phyloP scores from a whole-genome alignment of 1,140 invertebrate genomes.

The Trachymyrmex septentrionalis region DNA sequence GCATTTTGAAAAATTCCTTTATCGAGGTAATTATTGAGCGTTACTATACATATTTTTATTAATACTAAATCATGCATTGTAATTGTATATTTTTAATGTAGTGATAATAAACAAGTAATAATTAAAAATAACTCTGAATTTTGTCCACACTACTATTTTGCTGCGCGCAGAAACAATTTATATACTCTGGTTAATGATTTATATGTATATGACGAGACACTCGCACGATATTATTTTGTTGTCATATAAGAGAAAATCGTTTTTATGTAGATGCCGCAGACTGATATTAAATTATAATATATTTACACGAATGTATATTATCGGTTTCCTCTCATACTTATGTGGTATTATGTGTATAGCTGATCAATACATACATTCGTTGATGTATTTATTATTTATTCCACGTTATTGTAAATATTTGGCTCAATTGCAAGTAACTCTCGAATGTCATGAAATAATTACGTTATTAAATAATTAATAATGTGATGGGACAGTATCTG shows the following conservation, averaged over 20 bases:
- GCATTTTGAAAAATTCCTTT: not conserved
- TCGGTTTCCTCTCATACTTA: constrained; percentile 19
- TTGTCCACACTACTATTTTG: not conserved
- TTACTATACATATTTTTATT: not conserved
- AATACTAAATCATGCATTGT: not conserved
- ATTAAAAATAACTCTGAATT: constrained; percentile 18
- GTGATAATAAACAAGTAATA: not conserved
- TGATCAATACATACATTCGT: constrained; percentile 26
- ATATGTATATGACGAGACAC: not conserved
- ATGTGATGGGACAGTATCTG: constrained; percentile 8
- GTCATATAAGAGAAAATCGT: constrained; percentile 39
- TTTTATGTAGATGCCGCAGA: constrained; percentile 4
- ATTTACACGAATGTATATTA: constrained; percentile 39
- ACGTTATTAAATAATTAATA: constrained; percentile 31
- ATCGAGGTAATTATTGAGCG: not conserved
- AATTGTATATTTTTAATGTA: constrained; percentile 27
- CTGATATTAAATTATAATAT: constrained; percentile 34
- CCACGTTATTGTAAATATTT: constrained; percentile 53
- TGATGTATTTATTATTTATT: constrained; percentile 38
- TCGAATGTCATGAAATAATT: constrained; percentile 17
- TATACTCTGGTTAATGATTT: constrained; percentile 16
- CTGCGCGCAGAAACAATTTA: constrained; percentile 7
- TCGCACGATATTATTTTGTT: constrained; percentile 37
- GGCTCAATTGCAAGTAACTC: constrained; percentile 19
- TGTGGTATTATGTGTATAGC: constrained; percentile 3